phyloP scores from a whole-genome alignment of 2,113 vertebrate genomes.

The Serilophus lunatus region DNA sequence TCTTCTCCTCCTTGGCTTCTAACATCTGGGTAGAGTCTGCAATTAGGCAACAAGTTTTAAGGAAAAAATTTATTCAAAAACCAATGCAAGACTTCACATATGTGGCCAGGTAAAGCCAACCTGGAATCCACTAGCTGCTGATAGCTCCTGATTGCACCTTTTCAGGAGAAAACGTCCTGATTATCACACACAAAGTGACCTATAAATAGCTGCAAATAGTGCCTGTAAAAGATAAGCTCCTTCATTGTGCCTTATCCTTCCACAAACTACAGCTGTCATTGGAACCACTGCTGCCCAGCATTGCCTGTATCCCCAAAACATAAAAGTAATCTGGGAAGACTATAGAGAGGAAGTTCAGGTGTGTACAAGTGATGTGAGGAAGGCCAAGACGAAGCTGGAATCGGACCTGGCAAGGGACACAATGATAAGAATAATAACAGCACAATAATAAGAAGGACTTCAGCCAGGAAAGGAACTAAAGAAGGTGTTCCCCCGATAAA shows the following conservation, averaged over 20 bases:
- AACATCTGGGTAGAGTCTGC: not conserved
- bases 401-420: not conserved
- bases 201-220: not conserved
- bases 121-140: not conserved
- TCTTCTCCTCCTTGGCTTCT: accelerated
- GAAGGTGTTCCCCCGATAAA: not conserved
- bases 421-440: too few species aligned
- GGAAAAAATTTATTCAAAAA: not conserved
- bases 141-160: not conserved
- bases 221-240: not conserved
- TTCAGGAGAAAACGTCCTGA: not conserved
- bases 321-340: not conserved
- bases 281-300: not conserved
- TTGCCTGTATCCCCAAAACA: not conserved
- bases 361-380: not conserved
- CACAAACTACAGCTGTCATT: not conserved
- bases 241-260: not conserved
- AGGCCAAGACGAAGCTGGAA: not conserved
- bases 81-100: not conserved
- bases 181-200: not conserved
- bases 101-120: not conserved
- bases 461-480: not conserved
- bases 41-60: not conserved
- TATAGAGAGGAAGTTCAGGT: not conserved
- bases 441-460: not conserved